These are phyloP conservation scores for Limnothrissa miodon DNA, from an alignment of 2,113 vertebrate species.

Conservation along the genomic window DNA sequence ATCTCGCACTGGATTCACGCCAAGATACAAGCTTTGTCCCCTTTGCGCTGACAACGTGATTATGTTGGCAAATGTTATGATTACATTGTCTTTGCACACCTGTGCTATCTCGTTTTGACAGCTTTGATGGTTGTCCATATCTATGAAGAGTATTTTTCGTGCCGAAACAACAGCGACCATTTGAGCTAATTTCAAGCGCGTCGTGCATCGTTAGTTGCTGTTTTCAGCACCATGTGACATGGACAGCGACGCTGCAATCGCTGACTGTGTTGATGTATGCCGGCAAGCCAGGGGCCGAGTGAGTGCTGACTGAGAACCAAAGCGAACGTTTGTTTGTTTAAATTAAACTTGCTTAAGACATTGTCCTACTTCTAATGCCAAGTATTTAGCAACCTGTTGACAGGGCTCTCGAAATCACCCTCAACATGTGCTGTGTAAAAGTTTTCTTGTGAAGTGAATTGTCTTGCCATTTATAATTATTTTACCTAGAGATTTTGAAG, in stretches of 20 bases:
- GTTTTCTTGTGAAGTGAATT: neutral
- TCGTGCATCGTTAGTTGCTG: neutral
- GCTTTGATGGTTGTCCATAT: neutral
- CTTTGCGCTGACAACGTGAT: constrained; percentile 10
- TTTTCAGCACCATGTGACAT: constrained; percentile 3
- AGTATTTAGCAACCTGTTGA: neutral
- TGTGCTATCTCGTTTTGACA: neutral
- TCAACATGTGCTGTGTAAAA: neutral
- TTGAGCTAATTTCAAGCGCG: neutral
- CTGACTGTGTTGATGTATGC: neutral
- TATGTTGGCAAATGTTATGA: neutral
- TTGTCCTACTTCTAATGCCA: neutral
- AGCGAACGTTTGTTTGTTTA: neutral
- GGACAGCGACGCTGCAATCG: neutral
- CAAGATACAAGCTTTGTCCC: constrained; percentile 12
- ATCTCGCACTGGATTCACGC: neutral
- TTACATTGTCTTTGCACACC: constrained; percentile 4
- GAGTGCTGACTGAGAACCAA: neutral
- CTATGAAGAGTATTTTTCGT: neutral
- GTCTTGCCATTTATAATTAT: neutral
- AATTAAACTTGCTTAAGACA: neutral
- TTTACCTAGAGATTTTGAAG: neutral
- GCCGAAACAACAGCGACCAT: neutral
- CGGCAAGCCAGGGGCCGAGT: neutral
- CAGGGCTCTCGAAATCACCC: neutral